phyloP scores from a whole-genome alignment of 2,888 invertebrate species.

The Zele albiditarsus region DNA sequence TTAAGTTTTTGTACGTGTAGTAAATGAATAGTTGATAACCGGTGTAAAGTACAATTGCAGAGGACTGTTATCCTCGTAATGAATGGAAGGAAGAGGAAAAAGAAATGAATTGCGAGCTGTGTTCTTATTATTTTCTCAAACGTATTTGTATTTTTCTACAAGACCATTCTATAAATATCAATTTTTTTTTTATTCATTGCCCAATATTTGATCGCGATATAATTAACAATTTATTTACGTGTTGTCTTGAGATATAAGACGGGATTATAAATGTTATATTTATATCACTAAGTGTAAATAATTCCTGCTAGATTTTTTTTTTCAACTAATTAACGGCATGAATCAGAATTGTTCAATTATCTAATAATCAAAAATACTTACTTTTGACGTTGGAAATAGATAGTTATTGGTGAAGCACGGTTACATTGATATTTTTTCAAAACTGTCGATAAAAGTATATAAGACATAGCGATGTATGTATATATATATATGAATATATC shows the following conservation, averaged over 20 bases:
- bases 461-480: conserved; percentile 20
- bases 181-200: background rate
- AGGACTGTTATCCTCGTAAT: background rate
- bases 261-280: conserved; percentile 5
- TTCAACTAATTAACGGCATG: conserved; percentile 26
- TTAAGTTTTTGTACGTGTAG: background rate
- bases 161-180: background rate
- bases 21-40: conserved; percentile 4
- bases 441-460: conserved; percentile 6
- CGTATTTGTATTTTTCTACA: conserved; percentile 23
- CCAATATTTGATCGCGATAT: background rate
- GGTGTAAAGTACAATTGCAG: conserved; percentile 37
- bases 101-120: conserved; percentile 12
- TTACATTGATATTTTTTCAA: conserved; percentile 22
- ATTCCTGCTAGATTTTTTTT: conserved; percentile 20
- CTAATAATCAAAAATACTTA: conserved; percentile 6
- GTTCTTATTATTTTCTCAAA: conserved; percentile 12
- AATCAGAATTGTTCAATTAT: conserved; percentile 15
- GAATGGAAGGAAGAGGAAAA: background rate
- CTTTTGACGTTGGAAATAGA: conserved; percentile 23
- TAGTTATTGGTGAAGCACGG: conserved; percentile 32
- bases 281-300: conserved; percentile 28
- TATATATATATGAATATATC: conserved; percentile 20
- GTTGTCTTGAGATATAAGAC: background rate
- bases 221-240: conserved; percentile 9